Percentiles rank a stretch among this genome's conserved stretches.
These are phyloP conservation scores for Augochlorella aurata DNA, from an alignment of 2,888 invertebrate genomes.

Conservation along the genomic window DNA sequence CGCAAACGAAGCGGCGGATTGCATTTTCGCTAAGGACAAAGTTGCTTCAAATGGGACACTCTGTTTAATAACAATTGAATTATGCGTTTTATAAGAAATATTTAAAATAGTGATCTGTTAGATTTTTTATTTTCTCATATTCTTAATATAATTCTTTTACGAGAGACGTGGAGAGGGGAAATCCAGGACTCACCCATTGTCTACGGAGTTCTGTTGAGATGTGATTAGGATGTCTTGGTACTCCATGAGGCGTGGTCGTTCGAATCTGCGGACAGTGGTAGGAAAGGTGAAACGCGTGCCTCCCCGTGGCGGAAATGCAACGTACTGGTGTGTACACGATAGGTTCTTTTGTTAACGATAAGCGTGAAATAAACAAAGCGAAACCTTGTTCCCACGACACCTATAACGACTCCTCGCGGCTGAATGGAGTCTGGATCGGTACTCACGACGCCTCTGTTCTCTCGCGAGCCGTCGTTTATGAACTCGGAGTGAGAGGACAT, in stretches of 20 bases:
- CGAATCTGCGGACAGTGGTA: constrained; percentile 78
- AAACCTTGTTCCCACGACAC: constrained; percentile 78
- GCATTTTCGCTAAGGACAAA: too few relatives aligned
- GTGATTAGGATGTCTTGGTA: constrained; percentile 85
- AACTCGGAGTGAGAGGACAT: constrained; percentile 85
- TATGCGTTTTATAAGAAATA: not conserved
- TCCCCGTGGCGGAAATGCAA: not conserved
- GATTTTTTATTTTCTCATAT: too few relatives aligned
- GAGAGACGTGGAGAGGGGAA: too few relatives aligned
- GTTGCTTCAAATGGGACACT: too few relatives aligned
- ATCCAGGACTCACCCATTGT: constrained; percentile 82
- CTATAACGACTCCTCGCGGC: constrained; percentile 83
- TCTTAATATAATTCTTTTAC: too few relatives aligned
- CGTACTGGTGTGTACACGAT: not conserved
- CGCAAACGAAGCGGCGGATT: too few relatives aligned
- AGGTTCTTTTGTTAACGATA: constrained; percentile 6
- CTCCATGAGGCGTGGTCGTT: constrained; percentile 84
- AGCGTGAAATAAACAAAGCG: constrained; percentile 43
- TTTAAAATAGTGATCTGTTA: not conserved
- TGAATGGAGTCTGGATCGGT: constrained; percentile 82
- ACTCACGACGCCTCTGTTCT: constrained; percentile 83
- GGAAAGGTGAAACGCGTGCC: not conserved
- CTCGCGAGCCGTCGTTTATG: constrained; percentile 84
- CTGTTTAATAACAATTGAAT: too few relatives aligned
- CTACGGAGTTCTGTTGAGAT: constrained; percentile 83